Evolutionary conservation across 2,888 invertebrate genomes (phyloP).

Genomic region (Dinocampus coccinellae): DNA sequence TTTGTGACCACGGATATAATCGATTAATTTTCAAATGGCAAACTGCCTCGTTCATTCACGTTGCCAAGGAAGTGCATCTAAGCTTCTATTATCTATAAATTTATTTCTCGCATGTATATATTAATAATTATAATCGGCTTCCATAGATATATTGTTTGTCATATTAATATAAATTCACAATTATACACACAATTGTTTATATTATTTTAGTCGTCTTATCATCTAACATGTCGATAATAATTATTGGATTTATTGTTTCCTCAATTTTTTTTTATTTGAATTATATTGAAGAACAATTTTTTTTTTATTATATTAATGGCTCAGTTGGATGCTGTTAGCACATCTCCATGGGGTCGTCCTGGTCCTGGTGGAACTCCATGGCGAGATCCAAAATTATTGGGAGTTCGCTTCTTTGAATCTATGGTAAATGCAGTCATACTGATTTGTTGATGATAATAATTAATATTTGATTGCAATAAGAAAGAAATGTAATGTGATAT

Average conservation of each 20-base stretch:
- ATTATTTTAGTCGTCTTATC: no score
- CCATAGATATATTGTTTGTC: conserved; percentile 36
- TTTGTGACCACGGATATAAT: conserved; percentile 1
- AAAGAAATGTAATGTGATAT: no score
- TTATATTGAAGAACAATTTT: no score
- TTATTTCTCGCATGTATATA: no score
- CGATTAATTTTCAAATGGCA: background rate
- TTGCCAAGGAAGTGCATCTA: background rate
- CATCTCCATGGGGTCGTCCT: conserved; percentile 77
- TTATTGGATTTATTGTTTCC: no score
- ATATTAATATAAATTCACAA: conserved; percentile 44
- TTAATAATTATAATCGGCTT: no score
- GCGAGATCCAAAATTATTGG: conserved; percentile 81
- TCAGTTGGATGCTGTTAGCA: conserved; percentile 66
- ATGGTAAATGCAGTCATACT: conserved; percentile 74
- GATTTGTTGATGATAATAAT: no score
- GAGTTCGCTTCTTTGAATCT: conserved; percentile 82
- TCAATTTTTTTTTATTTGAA: no score
- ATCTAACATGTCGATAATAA: no score
- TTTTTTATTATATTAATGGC: no score
- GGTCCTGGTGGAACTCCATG: conserved; percentile 82
- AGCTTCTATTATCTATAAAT: background rate
- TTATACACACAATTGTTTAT: no score
- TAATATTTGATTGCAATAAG: no score
- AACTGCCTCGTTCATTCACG: background rate